Percentiles rank a stretch among this genome's conserved stretches.
phyloP scores from a whole-genome alignment of 2,113 vertebrate species.

The Sus scrofa region T2T-Sscrofa CM000830.6:40700001-40700500 shows the following conservation, averaged over 20 bases:
- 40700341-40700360: background rate
- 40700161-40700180: conserved; percentile 69
- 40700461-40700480: conserved; percentile 2
- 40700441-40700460: background rate
- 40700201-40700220: conserved; percentile 31
- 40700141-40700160: conserved; percentile 59
- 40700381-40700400: background rate
- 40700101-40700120: conserved; percentile 16
- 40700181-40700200: conserved; percentile 49
- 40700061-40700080: conserved; percentile 20
- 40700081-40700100: conserved; percentile 1
- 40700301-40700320: conserved; percentile 18
- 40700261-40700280: conserved; percentile 31
- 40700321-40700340: background rate
- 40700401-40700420: background rate
- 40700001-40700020: conserved; percentile 6
- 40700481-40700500: background rate
- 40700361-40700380: background rate
- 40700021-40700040: no score
- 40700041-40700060: background rate
- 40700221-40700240: conserved; percentile 52
- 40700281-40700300: background rate
- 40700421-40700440: background rate
- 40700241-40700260: conserved; percentile 52
- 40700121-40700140: conserved; percentile 61